phyloP scores from a whole-genome alignment of 2,888 invertebrate species.

The Encarsia formosa region DNA sequence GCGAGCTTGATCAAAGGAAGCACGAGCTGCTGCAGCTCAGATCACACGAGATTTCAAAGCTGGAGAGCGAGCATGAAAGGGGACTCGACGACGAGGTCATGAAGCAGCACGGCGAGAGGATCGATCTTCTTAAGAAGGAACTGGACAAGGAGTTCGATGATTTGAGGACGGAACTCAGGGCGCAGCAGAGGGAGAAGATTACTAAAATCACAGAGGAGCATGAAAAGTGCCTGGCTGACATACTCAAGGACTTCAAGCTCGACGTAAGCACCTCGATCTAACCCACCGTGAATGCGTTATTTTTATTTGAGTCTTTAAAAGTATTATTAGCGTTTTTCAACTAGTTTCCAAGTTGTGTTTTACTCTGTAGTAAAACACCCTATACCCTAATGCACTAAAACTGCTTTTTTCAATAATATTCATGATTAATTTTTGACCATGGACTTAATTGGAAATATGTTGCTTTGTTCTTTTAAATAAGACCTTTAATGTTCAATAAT shows the following conservation, averaged over 20 bases:
- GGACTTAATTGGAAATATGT: no score
- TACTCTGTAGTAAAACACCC: no score
- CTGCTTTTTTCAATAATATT: no score
- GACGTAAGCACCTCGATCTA: slow-evolving; percentile 62
- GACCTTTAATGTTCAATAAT: no score
- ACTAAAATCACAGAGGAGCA: slow-evolving; percentile 49
- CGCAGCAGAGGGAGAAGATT: slow-evolving; percentile 44
- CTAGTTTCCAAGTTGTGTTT: no score
- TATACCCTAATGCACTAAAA: no score
- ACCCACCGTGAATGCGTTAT: no score
- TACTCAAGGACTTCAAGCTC: slow-evolving; percentile 57
- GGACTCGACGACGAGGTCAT: slow-evolving; percentile 46
- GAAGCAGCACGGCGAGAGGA: slow-evolving; percentile 55
- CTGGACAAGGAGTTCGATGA: slow-evolving; percentile 47
- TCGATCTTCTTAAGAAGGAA: slow-evolving; percentile 59
- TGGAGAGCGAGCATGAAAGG: slow-evolving; percentile 55
- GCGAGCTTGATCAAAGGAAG: slow-evolving; percentile 53
- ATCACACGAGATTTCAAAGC: slow-evolving; percentile 54
- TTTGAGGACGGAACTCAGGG: slow-evolving; percentile 39
- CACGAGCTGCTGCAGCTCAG: slow-evolving; percentile 50
- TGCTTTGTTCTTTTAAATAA: no score
- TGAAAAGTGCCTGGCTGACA: slow-evolving; percentile 45
- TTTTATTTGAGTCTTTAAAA: no score
- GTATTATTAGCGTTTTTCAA: no score
- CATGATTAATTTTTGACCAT: no score